Conservation (phyloP, 2,113 vertebrate genomes). For the Pseudopipra pipra region DNA sequence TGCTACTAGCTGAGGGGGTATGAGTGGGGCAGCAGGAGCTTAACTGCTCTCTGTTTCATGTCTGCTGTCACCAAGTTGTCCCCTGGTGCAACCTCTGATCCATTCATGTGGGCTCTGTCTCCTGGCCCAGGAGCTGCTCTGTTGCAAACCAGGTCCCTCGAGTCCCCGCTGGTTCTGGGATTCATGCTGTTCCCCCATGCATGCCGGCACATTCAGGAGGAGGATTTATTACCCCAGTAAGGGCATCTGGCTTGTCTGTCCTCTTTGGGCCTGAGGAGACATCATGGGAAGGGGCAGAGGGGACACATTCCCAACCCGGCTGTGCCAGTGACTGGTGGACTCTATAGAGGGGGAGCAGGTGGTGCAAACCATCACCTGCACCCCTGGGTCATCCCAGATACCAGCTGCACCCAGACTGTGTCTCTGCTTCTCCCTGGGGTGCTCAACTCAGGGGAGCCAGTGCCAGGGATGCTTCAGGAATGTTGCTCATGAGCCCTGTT, state of each 20-base stretch:
- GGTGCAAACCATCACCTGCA: not conserved
- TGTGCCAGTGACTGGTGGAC: not conserved
- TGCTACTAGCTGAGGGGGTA: not conserved
- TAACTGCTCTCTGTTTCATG: not conserved
- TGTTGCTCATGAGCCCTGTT: not conserved
- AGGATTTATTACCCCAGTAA: not conserved
- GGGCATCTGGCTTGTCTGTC: not conserved
- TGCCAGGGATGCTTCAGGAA: not conserved
- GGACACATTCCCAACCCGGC: not conserved
- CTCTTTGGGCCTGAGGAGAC: not conserved
- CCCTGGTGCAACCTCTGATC: not conserved
- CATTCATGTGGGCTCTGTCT: not conserved
- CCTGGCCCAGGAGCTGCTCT: not conserved
- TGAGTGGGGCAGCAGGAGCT: not conserved
- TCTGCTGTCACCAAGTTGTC: not conserved
- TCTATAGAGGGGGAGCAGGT: rapidly evolving
- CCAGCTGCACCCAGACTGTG: not conserved
- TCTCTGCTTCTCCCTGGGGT: not conserved
- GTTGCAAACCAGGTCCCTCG: not conserved
- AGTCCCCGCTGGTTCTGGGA: not conserved
- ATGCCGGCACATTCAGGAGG: not conserved
- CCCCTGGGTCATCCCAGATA: rapidly evolving
- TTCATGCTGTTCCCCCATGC: not conserved
- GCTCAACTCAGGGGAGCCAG: not conserved
- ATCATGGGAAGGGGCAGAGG: not conserved